These are phyloP conservation scores for Listronotus oregonensis DNA, from an alignment of 1,140 invertebrate species.

Conservation along the genomic window DNA sequence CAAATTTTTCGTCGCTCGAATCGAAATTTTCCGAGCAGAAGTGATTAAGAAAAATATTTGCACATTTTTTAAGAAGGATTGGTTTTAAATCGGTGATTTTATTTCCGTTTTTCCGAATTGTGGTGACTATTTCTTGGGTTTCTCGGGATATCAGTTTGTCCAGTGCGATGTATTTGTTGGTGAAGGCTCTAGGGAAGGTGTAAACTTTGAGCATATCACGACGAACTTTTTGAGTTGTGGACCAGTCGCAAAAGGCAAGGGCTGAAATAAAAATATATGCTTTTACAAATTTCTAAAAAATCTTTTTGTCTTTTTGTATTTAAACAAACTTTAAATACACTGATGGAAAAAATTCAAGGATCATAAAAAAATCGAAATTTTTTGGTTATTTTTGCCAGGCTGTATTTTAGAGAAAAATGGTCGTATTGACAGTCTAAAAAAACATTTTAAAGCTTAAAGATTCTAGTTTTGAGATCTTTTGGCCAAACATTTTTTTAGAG, in stretches of 20 bases:
- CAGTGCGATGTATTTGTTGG: slow-evolving; percentile 68
- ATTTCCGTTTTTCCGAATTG: slow-evolving; percentile 41
- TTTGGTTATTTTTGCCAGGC: no score
- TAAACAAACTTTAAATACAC: no score
- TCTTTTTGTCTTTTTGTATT: no score
- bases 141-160: slow-evolving; percentile 63
- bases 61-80: slow-evolving; percentile 67
- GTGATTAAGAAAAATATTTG: slow-evolving; percentile 82
- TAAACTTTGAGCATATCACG: slow-evolving; percentile 75
- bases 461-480: no score
- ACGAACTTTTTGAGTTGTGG: slow-evolving; percentile 75
- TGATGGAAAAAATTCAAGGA: no score
- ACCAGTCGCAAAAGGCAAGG: slow-evolving; percentile 85
- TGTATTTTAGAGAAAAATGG: no score
- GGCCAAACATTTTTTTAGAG: no score
- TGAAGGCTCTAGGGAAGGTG: slow-evolving; percentile 74
- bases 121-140: slow-evolving; percentile 52
- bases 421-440: no score
- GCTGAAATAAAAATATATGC: no score
- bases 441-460: no score
- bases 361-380: no score
- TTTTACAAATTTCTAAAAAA: no score
- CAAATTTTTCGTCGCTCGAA: slow-evolving; percentile 66
- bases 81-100: slow-evolving; percentile 62
- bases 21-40: slow-evolving; percentile 78